A percentile compares a stretch with the other conserved stretches of the same genome.
Evolutionary conservation across 2,888 invertebrate genomes (phyloP).

Genomic region (Tolmerus cingulatus): DNA sequence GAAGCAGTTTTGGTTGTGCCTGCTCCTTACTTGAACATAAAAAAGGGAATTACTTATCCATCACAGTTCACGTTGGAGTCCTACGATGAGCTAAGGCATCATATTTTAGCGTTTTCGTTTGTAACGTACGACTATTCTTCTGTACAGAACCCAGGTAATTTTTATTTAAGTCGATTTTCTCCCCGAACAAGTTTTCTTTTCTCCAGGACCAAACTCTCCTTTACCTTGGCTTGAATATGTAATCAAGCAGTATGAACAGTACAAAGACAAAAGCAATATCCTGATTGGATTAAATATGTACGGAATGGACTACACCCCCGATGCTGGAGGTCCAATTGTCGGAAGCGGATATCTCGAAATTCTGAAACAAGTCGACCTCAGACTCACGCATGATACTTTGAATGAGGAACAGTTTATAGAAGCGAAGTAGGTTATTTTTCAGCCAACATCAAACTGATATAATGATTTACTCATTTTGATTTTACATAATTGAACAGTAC

Average conservation of each 20-base stretch:
- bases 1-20: conserved; percentile 82
- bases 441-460: neutral
- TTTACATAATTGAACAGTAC: conserved; percentile 60
- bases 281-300: conserved; percentile 92
- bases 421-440: conserved; percentile 70
- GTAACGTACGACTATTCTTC: conserved; percentile 96
- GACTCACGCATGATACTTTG: conserved; percentile 78
- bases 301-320: conserved; percentile 85
- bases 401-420: conserved; percentile 87
- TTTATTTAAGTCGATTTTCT: neutral
- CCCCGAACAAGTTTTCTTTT: neutral
- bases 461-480: neutral
- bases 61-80: conserved; percentile 75
- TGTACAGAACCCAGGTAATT: conserved; percentile 76
- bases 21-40: conserved; percentile 67
- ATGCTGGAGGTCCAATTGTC: conserved; percentile 84
- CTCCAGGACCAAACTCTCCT: conserved; percentile 87
- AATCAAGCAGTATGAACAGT: conserved; percentile 76
- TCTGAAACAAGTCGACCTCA: conserved; percentile 77
- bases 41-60: neutral
- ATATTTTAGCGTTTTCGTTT: conserved; percentile 87
- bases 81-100: conserved; percentile 78
- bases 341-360: conserved; percentile 80
- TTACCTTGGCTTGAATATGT: conserved; percentile 70
- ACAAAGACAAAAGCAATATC: conserved; percentile 75